Evolutionary conservation across 2,113 vertebrate species (phyloP).

Genomic region (Barbus barbus): DNA sequence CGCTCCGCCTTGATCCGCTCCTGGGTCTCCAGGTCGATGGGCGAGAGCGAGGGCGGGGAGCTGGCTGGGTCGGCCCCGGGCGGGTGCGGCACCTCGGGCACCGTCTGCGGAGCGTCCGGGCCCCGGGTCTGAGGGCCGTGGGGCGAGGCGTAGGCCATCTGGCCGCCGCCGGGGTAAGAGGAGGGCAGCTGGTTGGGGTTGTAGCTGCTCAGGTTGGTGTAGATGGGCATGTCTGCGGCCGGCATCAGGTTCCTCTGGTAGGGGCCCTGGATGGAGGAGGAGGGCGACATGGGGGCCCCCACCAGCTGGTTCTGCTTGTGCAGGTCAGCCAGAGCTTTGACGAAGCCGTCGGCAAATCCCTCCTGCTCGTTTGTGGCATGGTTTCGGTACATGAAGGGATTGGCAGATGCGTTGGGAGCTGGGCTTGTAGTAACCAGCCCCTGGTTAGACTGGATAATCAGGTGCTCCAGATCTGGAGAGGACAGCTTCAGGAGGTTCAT

Average conservation of each 20-base stretch:
- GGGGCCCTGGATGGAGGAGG: constrained; percentile 59
- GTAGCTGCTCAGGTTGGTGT: constrained; percentile 75
- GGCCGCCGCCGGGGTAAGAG: constrained; percentile 53
- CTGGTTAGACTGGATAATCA: constrained; percentile 67
- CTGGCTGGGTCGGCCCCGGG: constrained; percentile 59
- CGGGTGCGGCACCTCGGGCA: constrained; percentile 68
- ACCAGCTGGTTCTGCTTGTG: constrained; percentile 80
- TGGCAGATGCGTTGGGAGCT: constrained; percentile 50
- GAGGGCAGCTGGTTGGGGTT: constrained; percentile 65
- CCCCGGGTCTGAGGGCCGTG: constrained; percentile 53
- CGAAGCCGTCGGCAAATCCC: constrained; percentile 77
- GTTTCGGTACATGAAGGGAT: constrained; percentile 71
- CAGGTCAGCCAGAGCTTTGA: constrained; percentile 77
- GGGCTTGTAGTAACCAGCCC: constrained; percentile 63
- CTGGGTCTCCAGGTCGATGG: constrained; percentile 77
- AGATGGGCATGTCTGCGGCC: constrained; percentile 67
- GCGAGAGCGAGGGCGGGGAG: constrained; percentile 74
- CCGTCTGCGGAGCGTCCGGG: constrained; percentile 75
- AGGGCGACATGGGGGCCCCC: constrained; percentile 66
- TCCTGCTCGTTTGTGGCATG: constrained; percentile 77
- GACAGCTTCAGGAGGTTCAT: constrained; percentile 63
- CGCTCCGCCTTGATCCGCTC: constrained; percentile 80
- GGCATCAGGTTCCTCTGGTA: constrained; percentile 63
- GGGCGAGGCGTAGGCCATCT: constrained; percentile 49
- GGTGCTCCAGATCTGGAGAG: constrained; percentile 64